Conservation (phyloP, 2,797 vertebrate genomes). For the Macropus fuliginosus region DNA sequence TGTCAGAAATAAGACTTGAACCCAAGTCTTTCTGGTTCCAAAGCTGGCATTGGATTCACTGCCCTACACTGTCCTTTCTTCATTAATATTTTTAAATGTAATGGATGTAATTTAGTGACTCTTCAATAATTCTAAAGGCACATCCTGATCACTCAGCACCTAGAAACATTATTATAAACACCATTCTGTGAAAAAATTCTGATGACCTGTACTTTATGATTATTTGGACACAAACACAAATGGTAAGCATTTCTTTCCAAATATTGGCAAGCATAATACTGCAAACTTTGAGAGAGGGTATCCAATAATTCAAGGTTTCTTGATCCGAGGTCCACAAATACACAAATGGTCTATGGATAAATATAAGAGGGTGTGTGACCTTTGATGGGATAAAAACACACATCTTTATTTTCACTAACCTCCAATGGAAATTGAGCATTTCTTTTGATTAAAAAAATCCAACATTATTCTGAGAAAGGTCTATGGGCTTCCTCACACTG, state of each 20-base stretch:
- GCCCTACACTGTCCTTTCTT: background rate
- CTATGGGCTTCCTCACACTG: background rate
- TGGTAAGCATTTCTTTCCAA: background rate
- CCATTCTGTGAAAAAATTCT: background rate
- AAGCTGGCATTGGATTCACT: background rate
- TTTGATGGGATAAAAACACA: background rate
- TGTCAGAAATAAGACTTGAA: background rate
- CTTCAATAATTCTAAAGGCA: background rate
- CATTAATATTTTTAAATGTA: background rate
- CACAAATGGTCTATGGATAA: background rate
- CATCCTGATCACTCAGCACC: background rate
- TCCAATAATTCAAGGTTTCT: background rate
- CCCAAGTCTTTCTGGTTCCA: background rate
- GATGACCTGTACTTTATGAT: background rate
- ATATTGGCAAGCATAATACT: background rate
- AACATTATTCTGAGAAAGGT: background rate
- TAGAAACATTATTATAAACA: background rate
- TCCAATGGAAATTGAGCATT: background rate
- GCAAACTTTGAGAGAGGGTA: background rate
- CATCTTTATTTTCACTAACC: background rate
- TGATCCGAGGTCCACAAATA: background rate
- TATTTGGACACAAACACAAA: background rate
- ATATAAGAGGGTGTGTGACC: background rate
- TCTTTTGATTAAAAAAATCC: background rate
- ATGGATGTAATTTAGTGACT: background rate